Conservation (phyloP, 1,140 invertebrate genomes). For the Bombus sibiricus region DNA sequence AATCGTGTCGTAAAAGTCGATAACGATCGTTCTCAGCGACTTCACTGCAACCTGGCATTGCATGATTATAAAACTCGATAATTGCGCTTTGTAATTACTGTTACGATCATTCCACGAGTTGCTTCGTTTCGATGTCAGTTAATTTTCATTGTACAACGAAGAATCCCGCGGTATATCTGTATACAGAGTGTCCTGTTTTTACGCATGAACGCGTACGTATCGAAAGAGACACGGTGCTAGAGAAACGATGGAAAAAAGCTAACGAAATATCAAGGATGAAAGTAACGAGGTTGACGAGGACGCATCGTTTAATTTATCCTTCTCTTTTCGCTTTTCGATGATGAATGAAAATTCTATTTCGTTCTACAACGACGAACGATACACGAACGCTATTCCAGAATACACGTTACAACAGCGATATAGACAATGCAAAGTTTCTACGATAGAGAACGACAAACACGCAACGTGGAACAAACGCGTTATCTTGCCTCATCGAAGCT, state of each 20-base stretch:
- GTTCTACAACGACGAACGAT: not conserved
- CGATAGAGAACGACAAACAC: not conserved
- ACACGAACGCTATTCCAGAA: too few relatives aligned
- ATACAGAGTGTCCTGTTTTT: too few relatives aligned
- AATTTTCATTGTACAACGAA: too few relatives aligned
- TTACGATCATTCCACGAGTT: not conserved
- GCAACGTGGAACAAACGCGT: not conserved
- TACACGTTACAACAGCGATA: too few relatives aligned
- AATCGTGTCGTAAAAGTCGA: not conserved
- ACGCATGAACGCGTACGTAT: too few relatives aligned
- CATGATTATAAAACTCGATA: constrained; percentile 13
- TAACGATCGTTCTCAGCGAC: constrained; percentile 10
- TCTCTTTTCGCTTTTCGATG: too few relatives aligned
- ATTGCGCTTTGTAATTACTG: not conserved
- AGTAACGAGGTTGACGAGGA: too few relatives aligned
- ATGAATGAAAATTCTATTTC: not conserved
- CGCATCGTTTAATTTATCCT: too few relatives aligned
- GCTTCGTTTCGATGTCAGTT: not conserved
- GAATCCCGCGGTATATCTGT: too few relatives aligned
- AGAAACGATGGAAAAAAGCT: too few relatives aligned
- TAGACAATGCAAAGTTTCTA: not conserved
- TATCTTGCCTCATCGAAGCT: not conserved
- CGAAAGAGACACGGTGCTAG: too few relatives aligned
- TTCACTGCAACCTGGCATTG: not conserved
- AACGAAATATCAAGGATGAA: too few relatives aligned